Evolutionary conservation across 2,113 vertebrate species (phyloP), one percentile per base, ranked within the genome.

Genomic region (Progne subis): DNA sequence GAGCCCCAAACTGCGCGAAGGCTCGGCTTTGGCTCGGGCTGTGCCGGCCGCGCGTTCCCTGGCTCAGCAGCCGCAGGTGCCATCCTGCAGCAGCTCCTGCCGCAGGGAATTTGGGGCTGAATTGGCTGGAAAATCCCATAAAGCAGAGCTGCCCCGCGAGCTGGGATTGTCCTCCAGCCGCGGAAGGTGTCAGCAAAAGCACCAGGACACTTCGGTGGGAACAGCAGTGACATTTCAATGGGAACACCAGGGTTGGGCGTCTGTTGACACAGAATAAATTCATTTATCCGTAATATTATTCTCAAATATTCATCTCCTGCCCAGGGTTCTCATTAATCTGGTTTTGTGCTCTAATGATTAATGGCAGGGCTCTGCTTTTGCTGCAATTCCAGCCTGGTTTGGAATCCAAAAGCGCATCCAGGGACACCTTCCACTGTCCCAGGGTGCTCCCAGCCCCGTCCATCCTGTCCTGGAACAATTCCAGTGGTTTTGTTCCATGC

Each of bases 231-330:
- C 14, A 43, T 12, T 43, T 43, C 31, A n/a, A 0, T n/a, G 10
- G 47, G 46, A 21, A 11, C 67, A 7, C 18, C 23, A 52, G 14
- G 0, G 29, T 28, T 7, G 9, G 18, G 4, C 12, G 14, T 10
- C 26, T 14, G 3, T 0, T 41, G 55, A 8, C 44, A 15, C 44
- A 5, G 3, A 5, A 2, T 60, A 26, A 37, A 26, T 37, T 8
- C 15, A 25, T 60, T 37, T 37, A 8, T 60, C 26, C 23, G 2
- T 8, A 3, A 4, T 18, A 2, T 1, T 6, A 2, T 11, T 5
- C 9, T 1, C 2, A 14, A 1, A 25, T 4, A 4, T 3, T 47
- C 8, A 1, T 9, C 11, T n/a, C 5, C 0, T 8, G 9, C 16
- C 11, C 20, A 3, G 86, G 23, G 5, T 53, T n/a, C 18, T 41